Evolutionary conservation across 2,888 invertebrate genomes (phyloP).

Genomic region (Drosophila neonasuta): DNA sequence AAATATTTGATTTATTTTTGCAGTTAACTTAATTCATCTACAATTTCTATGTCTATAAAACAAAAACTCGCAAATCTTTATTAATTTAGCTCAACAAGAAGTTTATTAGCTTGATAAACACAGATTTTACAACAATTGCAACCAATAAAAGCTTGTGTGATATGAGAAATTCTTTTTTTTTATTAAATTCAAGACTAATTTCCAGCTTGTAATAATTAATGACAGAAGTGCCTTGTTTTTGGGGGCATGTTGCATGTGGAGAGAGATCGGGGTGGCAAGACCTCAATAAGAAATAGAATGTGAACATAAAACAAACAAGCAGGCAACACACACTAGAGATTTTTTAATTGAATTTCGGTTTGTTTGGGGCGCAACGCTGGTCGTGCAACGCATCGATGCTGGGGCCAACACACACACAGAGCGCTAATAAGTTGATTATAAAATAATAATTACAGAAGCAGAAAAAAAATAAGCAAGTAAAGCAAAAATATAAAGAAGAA

Average conservation of each 20-base stretch:
- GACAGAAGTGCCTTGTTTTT: slow-evolving; percentile 15
- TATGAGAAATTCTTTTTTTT: background rate
- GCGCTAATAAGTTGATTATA: slow-evolving; percentile 75
- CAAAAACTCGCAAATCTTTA: background rate
- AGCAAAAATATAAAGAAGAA: slow-evolving; percentile 2
- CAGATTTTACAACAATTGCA: background rate
- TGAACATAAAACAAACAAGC: slow-evolving; percentile 51
- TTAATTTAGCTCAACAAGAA: background rate
- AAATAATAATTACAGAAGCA: slow-evolving; percentile 69
- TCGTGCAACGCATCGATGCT: slow-evolving; percentile 43
- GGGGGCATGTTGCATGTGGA: slow-evolving; percentile 1
- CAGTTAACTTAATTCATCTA: background rate
- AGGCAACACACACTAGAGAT: slow-evolving; percentile 46
- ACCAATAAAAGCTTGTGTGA: background rate
- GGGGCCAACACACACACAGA: slow-evolving; percentile 21
- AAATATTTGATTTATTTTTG: background rate
- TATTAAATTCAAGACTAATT: slow-evolving; percentile 43
- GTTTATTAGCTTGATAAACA: background rate
- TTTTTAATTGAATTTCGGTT: slow-evolving; percentile 69
- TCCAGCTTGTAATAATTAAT: slow-evolving; percentile 34
- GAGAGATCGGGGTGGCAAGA: slow-evolving; percentile 26
- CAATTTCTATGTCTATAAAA: background rate
- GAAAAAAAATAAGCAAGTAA: slow-evolving; percentile 11
- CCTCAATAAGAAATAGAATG: slow-evolving; percentile 73
- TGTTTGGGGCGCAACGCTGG: slow-evolving; percentile 22